Conservation (phyloP, 37 sponge, comb jelly and placozoan genomes). For the Diacarnus erythraeanus region DNA sequence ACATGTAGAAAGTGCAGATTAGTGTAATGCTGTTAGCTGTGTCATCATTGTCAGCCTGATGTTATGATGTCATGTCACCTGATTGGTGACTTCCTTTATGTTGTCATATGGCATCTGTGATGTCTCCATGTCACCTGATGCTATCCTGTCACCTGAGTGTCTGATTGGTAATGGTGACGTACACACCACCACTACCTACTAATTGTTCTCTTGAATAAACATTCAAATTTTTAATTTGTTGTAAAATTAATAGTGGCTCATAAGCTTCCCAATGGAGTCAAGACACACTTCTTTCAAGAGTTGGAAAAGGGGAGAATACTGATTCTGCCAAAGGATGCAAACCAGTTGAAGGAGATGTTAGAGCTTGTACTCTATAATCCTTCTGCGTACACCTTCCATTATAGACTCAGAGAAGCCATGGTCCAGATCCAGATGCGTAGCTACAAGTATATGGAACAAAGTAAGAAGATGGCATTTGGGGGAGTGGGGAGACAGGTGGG, state of each 20-base stretch:
- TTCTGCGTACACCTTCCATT: conserved; percentile 29
- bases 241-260: conserved; percentile 17
- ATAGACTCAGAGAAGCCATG: conserved; percentile 50
- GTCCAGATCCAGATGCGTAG: conserved; percentile 40
- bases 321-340: conserved; percentile 34
- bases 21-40: too few relatives aligned
- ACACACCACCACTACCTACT: too few relatives aligned
- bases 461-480: conserved; percentile 32
- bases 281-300: conserved; percentile 29
- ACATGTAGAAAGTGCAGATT: too few relatives aligned
- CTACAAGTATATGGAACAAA: conserved; percentile 40
- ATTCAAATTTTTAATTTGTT: too few relatives aligned
- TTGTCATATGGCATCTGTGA: too few relatives aligned
- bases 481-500: background rate
- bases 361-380: conserved; percentile 52
- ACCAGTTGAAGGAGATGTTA: conserved; percentile 68
- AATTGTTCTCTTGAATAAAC: too few relatives aligned
- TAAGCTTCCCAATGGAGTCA: conserved; percentile 35
- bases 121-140: too few relatives aligned
- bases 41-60: too few relatives aligned
- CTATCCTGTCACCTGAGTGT: too few relatives aligned
- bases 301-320: conserved; percentile 46
- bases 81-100: too few relatives aligned
- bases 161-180: too few relatives aligned
- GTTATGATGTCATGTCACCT: too few relatives aligned